A percentile compares a stretch with the other conserved stretches of the same genome.
phyloP scores from a whole-genome alignment of 1,140 invertebrate genomes.

The Uloborus diversus region DNA sequence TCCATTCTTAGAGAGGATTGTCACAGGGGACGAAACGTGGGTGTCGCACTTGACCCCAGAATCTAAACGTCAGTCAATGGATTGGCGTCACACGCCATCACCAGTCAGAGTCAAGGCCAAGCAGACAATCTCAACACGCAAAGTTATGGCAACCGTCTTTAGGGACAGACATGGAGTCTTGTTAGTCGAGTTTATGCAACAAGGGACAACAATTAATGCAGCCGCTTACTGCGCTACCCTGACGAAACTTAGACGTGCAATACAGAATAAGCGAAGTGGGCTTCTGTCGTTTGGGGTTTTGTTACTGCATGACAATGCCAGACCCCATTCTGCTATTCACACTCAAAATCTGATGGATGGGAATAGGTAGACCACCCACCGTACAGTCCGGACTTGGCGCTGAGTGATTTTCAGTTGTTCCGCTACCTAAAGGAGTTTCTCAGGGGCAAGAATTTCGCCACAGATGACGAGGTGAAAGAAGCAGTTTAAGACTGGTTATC shows the following conservation, averaged over 20 bases:
- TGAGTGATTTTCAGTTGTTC: background rate
- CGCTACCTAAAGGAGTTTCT: background rate
- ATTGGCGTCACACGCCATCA: background rate
- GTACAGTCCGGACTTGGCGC: background rate
- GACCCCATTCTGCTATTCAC: background rate
- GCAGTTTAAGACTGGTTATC: background rate
- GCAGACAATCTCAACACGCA: background rate
- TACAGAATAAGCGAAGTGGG: no score
- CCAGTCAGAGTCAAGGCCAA: background rate
- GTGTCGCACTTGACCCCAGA: background rate
- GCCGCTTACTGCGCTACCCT: background rate
- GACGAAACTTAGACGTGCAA: no score
- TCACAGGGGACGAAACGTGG: background rate
- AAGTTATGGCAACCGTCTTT: background rate
- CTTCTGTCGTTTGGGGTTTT: background rate
- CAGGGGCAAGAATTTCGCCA: background rate
- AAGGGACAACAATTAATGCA: conserved; percentile 12
- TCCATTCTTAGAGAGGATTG: no score
- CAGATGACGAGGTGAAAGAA: background rate
- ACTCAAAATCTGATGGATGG: conserved; percentile 1
- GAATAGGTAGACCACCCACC: background rate
- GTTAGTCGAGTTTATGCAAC: conserved; percentile 7
- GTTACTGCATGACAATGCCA: background rate
- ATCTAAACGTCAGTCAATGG: background rate
- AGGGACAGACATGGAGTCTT: background rate